Evolutionary conservation across 2,797 vertebrate genomes (phyloP).

Genomic region (Anguilla pacifica): DNA sequence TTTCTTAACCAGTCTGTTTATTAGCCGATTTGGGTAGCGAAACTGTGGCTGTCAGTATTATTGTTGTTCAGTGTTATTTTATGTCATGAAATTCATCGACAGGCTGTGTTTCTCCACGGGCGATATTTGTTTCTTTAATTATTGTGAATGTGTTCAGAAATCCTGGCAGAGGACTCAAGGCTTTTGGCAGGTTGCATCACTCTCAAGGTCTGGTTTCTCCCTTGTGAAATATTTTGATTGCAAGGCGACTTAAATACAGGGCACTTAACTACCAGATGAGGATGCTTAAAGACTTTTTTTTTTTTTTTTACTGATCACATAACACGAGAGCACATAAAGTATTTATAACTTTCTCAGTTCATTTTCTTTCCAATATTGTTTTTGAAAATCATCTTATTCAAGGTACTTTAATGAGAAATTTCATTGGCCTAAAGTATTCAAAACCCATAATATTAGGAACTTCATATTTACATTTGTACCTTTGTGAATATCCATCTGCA

Average conservation of each 20-base stretch:
- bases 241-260: conserved; percentile 6
- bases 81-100: not conserved
- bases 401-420: not conserved
- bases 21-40: not conserved
- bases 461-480: not conserved
- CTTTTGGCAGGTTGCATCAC: not conserved
- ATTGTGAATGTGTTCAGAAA: not conserved
- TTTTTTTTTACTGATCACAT: not conserved
- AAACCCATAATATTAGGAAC: not conserved
- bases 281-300: not conserved
- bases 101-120: not conserved
- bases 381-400: not conserved
- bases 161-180: not conserved
- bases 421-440: not conserved
- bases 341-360: not conserved
- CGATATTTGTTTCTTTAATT: not conserved
- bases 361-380: not conserved
- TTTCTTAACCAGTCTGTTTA: not conserved
- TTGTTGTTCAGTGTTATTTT: not conserved
- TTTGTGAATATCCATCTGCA: not conserved
- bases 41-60: not conserved
- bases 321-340: not conserved
- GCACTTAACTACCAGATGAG: not conserved
- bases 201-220: not conserved
- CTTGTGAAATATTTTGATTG: not conserved